Evolutionary conservation across 2,113 vertebrate genomes (phyloP).

Genomic region (Microtus pennsylvanicus): DNA sequence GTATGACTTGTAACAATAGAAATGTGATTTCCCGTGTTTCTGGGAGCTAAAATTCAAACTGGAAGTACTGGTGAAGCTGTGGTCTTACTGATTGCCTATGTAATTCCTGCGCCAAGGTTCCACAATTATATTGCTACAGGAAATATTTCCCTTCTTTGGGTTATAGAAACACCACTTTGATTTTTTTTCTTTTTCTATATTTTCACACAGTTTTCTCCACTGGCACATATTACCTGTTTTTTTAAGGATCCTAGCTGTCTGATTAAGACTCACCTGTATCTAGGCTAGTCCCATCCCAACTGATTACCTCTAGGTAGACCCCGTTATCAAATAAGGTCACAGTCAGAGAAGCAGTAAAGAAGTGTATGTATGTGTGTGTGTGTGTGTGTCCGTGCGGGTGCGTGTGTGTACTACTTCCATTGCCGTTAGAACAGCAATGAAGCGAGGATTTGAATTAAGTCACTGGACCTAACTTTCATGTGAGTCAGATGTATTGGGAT

Average conservation of each 20-base stretch:
- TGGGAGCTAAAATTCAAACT: not conserved
- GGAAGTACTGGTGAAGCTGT: fast-evolving
- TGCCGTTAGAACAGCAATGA: not conserved
- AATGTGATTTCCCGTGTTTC: not conserved
- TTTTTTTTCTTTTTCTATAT: not conserved
- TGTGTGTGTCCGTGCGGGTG: not conserved
- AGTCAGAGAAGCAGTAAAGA: not conserved
- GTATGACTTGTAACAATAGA: not conserved
- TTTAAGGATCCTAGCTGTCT: not conserved
- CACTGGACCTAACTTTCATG: not conserved
- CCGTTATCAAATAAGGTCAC: not conserved
- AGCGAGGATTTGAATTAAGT: not conserved
- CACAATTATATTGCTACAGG: not conserved
- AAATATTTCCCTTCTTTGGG: not conserved
- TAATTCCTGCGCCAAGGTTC: not conserved
- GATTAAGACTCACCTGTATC: not conserved
- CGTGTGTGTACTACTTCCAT: not conserved
- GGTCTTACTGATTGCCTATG: not conserved
- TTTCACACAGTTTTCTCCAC: not conserved
- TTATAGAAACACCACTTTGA: no score
- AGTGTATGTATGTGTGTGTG: not conserved
- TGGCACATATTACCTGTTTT: not conserved
- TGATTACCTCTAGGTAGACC: not conserved
- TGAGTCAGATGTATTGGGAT: not conserved
- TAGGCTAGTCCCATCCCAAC: not conserved